Evolutionary conservation across 2,113 vertebrate genomes (phyloP), one percentile per base, ranked within the genome.

Genomic region (Mirounga angustirostris): DNA sequence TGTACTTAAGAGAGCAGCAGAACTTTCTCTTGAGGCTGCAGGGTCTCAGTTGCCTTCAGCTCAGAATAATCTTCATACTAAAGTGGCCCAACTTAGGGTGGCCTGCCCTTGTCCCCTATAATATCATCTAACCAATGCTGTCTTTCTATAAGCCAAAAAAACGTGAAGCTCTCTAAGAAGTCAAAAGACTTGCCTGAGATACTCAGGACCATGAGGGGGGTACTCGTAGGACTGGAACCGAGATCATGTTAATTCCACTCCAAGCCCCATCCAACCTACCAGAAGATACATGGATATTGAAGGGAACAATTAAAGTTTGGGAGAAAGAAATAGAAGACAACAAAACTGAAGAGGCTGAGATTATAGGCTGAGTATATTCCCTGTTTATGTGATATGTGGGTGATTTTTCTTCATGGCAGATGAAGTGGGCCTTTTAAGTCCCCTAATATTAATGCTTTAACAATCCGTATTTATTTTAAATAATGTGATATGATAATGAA

Each of bases 211-310:
- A 40, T 7, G 40, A 86, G 10, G 7, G 87, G 5, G 46, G 54
- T 12, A 52, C 0, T 52, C 11, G 22, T 2, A 5, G 30, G 9
- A 58, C 36, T n/a, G 21, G 69, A 54, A 65, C 1, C 15, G 52
- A 84, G 18, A 30, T 4, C 6, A 21, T 40, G 0, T n/a, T 7
- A 21, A 11, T 71, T 9, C 8, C 8, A 61, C 3, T 7, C 43
- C 2, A 50, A 10, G 3, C 4, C 22, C 15, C 52, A 2, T 21
- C 21, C 46, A 33, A 0, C 3, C 9, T 16, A 11, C 3, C 1
- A 52, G 58, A 43, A 96, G 21, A 16, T 8, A 69, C 11, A 83
- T n/a, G 22, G 40, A 46, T 52, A 30, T 2, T 46, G 5, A 89
- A 88, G 14, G 36, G 4, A 54, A 65, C 78, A 73, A n/a, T 0